Evolutionary conservation across 2,113 vertebrate species (phyloP).

Genomic region (Crypturellus undulatus): DNA sequence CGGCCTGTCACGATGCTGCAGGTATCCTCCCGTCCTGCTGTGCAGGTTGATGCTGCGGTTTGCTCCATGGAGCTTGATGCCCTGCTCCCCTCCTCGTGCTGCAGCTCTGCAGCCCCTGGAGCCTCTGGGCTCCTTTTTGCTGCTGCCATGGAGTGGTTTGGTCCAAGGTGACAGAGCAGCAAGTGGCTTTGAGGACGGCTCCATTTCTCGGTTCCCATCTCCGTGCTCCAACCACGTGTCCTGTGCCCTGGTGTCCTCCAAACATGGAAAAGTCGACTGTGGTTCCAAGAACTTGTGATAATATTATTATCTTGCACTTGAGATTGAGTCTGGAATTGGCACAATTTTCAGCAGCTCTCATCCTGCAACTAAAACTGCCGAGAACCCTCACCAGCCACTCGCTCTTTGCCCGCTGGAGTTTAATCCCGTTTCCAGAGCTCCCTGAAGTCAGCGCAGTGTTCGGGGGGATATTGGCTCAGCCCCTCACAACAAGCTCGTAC

Average conservation of each 20-base stretch:
- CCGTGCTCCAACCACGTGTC: rapidly evolving
- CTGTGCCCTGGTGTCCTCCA: not conserved
- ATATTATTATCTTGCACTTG: not conserved
- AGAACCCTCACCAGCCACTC: not conserved
- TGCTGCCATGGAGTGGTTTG: not conserved
- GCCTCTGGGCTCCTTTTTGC: not conserved
- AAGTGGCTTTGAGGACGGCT: not conserved
- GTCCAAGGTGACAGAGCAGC: not conserved
- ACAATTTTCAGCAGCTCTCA: not conserved
- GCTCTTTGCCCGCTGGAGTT: not conserved
- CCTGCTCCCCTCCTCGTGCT: not conserved
- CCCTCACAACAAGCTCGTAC: not conserved
- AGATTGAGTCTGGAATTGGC: not conserved
- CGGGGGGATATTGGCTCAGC: not conserved
- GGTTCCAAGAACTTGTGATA: not conserved
- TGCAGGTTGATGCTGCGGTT: not conserved
- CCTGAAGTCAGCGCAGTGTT: not conserved
- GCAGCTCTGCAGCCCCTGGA: rapidly evolving
- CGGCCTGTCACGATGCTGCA: not conserved
- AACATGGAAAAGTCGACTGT: not conserved
- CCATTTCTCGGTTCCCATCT: not conserved
- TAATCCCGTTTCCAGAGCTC: not conserved
- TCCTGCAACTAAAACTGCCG: not conserved
- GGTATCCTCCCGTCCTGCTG: not conserved
- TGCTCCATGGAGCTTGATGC: not conserved